A percentile compares a stretch with the other conserved stretches of the same genome.
phyloP scores from a whole-genome alignment of 2,888 invertebrate species.

The Cataglyphis rosenhaueri region DNA sequence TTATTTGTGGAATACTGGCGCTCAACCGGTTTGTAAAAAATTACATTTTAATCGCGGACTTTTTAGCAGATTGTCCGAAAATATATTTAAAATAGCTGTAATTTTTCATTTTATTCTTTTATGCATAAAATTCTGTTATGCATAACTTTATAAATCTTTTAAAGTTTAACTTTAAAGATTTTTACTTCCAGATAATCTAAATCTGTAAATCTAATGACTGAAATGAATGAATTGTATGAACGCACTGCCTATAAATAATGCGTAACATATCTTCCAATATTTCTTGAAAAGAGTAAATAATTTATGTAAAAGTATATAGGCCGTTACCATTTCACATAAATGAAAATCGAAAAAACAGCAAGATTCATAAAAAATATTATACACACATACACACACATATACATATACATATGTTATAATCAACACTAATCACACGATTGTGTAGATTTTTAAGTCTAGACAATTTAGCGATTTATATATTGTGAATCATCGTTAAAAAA shows the following conservation, averaged over 20 bases:
- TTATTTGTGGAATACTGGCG: constrained; percentile 9
- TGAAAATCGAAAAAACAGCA: constrained; percentile 35
- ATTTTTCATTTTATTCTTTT: not conserved
- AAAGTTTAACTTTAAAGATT: not conserved
- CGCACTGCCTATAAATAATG: constrained; percentile 47
- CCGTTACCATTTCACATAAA: constrained; percentile 3
- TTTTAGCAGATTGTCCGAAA: not conserved
- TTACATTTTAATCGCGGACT: not conserved
- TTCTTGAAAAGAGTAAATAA: constrained; percentile 30
- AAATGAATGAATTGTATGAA: constrained; percentile 22
- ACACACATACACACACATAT: constrained; percentile 37
- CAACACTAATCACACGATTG: constrained; percentile 70
- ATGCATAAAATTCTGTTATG: not conserved
- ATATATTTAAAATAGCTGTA: not conserved
- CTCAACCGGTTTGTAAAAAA: constrained; percentile 30
- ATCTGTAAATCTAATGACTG: not conserved
- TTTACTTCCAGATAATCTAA: not conserved
- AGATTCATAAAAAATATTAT: constrained; percentile 1
- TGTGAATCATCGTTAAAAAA: constrained; percentile 79
- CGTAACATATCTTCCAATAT: constrained; percentile 56
- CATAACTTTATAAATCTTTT: not conserved
- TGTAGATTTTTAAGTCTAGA: constrained; percentile 74
- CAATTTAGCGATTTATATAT: constrained; percentile 77
- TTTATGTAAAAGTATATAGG: not conserved
- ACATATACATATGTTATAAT: constrained; percentile 62